These are phyloP conservation scores for Syrrhaptes paradoxus DNA, from an alignment of 2,113 vertebrate genomes.

Conservation along the genomic window DNA sequence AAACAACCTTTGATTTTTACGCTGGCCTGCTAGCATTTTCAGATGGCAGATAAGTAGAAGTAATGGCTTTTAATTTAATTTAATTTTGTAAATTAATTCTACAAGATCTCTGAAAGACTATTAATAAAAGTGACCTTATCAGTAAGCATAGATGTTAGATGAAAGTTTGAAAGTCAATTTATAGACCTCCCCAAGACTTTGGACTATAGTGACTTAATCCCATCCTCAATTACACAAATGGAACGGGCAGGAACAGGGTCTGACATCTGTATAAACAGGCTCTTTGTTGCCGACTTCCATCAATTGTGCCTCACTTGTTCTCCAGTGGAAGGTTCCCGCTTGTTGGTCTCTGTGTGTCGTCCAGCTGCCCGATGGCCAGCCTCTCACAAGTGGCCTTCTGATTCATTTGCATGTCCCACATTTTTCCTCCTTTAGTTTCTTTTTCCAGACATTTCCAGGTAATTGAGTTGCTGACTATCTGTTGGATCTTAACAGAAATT, in stretches of 20 bases:
- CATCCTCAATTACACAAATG: accelerated
- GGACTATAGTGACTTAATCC: not conserved
- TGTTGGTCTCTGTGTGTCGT: not conserved
- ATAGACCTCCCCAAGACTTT: not conserved
- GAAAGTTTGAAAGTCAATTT: not conserved
- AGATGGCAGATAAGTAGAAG: not conserved
- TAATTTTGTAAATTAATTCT: not conserved
- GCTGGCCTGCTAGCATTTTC: not conserved
- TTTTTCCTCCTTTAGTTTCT: not conserved
- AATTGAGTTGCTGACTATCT: not conserved
- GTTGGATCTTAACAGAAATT: not conserved
- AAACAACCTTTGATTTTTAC: not conserved
- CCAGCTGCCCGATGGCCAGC: too few relatives aligned
- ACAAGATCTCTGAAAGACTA: not conserved
- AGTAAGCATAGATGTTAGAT: not conserved
- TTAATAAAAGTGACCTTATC: not conserved
- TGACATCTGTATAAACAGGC: not conserved
- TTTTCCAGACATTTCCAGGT: not conserved
- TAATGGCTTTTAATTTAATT: not conserved
- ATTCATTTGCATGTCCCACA: not conserved
- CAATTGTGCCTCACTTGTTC: not conserved
- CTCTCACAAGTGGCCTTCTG: not conserved
- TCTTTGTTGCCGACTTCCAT: not conserved
- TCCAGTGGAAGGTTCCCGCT: not conserved
- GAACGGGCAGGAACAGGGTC: not conserved